Evolutionary conservation across 2,888 invertebrate species (phyloP), one percentile per base, ranked within the genome.

Genomic region (Drosophila greeni): DNA sequence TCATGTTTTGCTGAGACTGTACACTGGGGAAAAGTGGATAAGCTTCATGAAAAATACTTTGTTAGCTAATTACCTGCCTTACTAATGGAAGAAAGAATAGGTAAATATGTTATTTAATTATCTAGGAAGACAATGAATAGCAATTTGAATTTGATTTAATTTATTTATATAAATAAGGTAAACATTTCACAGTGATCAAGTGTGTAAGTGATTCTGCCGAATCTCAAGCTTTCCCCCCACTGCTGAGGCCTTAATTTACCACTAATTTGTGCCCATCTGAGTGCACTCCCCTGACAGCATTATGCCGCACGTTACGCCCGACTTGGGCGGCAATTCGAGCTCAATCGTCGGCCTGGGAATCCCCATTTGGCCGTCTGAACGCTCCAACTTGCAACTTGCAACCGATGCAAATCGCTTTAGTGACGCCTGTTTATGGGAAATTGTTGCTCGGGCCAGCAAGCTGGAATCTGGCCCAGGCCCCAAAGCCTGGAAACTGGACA

Each of bases 251-350:
- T 85, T 84, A 80, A 81, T 85, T 84, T 81, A 81, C 83, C 85
- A 83, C 81, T 77, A 84, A 85, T 81, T 81, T 83, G 73, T 48
- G 81, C 80, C 82, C 80, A 84, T 82, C 85, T 69, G 40, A 49
- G 49, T 37, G 26, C 57, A 42, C 47, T 53, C 59, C 48, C 48
- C 42, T 24, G 53, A 31, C 62, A 60, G 59, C 40, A 69, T 59
- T 37, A 55, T 34, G 65, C 55, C 71, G 33, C 54, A 64, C 52
- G 68, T 45, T 49, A 40, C 37, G 48, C 70, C 61, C 52, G 61
- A 70, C 52, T 67, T 39, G 67, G 65, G 40, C 66, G 65, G 52
- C 52, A 37, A 11, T 31, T 20, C 31, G 12, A 31, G 31, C 36
- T 37, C 52, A 40, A n/a, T 12, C 60, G 26, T 26, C 37, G 39